Evolutionary conservation across 2,888 invertebrate genomes (phyloP).

Genomic region (Caenorhabditis uteleia): DNA sequence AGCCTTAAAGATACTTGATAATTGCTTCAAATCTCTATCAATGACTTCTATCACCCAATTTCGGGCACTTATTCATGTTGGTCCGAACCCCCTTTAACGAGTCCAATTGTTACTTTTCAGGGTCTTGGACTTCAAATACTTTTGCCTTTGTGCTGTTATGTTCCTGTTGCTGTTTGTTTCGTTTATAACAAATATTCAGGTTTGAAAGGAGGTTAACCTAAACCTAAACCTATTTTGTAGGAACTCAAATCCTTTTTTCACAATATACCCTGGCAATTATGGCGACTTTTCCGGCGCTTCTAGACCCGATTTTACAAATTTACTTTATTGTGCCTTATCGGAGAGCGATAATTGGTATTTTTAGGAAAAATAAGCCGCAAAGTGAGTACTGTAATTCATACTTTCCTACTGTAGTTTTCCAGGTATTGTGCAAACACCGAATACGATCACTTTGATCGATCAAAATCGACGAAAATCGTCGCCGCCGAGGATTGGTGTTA

Average conservation of each 20-base stretch:
- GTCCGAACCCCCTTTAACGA: neutral
- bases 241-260: constrained; percentile 10
- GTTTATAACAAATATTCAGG: constrained; percentile 16
- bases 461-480: too few relatives aligned
- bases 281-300: constrained; percentile 10
- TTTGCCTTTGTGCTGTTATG: constrained; percentile 15
- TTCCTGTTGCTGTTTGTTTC: constrained; percentile 10
- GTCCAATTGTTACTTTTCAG: constrained; percentile 1
- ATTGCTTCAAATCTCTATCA: constrained; percentile 4
- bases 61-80: constrained; percentile 21
- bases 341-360: neutral
- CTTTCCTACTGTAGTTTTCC: too few relatives aligned
- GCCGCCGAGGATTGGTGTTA: too few relatives aligned
- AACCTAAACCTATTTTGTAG: constrained; percentile 1
- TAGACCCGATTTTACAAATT: constrained; percentile 11
- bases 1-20: constrained; percentile 14
- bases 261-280: constrained; percentile 10
- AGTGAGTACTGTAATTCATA: too few relatives aligned
- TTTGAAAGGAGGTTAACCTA: too few relatives aligned
- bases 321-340: constrained; percentile 5
- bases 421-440: too few relatives aligned
- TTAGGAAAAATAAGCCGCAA: too few relatives aligned
- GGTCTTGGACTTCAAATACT: constrained; percentile 23
- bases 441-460: too few relatives aligned
- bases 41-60: constrained; percentile 5